phyloP scores from a whole-genome alignment of 2,113 vertebrate species.

The Elaphurus davidianus region DNA sequence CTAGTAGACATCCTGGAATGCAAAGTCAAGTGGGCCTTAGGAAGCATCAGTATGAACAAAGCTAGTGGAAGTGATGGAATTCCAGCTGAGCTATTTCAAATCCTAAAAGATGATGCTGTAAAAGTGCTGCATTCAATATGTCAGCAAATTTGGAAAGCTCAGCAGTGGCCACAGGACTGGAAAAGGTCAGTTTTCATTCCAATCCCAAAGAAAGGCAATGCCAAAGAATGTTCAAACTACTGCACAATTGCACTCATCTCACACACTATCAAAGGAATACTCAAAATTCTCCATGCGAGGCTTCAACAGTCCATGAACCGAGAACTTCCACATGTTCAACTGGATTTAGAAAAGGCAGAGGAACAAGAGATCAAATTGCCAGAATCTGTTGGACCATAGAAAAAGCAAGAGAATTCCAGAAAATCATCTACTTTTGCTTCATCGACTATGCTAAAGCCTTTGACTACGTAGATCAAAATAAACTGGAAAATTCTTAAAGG shows the following conservation, averaged over 20 bases:
- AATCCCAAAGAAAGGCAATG: not conserved
- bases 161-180: not conserved
- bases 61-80: not conserved
- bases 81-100: not conserved
- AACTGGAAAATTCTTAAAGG: not conserved
- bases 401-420: not conserved
- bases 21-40: not conserved
- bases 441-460: not conserved
- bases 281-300: not conserved
- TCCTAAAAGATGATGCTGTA: not conserved
- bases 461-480: not conserved
- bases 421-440: not conserved
- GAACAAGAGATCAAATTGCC: not conserved
- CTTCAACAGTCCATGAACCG: not conserved
- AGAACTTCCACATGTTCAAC: not conserved
- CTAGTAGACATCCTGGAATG: not conserved
- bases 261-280: not conserved
- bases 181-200: not conserved
- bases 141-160: not conserved
- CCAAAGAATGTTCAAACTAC: not conserved
- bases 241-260: not conserved
- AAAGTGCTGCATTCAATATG: not conserved
- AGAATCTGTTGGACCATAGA: not conserved
- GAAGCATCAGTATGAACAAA: not conserved
- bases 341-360: not conserved